phyloP scores from a whole-genome alignment of 2,888 invertebrate species.

The Pegoplata infirma region DNA sequence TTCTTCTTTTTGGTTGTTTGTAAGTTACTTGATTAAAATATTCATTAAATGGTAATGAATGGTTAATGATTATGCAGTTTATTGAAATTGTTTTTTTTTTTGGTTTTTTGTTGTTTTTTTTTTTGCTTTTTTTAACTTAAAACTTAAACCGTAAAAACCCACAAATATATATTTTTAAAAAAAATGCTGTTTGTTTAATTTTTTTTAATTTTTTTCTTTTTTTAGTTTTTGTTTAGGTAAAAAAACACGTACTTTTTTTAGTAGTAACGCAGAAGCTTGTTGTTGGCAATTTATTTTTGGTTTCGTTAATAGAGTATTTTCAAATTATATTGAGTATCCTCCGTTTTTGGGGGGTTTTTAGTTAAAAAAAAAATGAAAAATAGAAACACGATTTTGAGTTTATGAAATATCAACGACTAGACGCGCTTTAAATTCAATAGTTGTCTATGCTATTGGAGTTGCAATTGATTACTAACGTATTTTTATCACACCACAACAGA shows the following conservation, averaged over 20 bases:
- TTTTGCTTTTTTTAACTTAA: not conserved
- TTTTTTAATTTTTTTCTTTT: not conserved
- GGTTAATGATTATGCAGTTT: slow-evolving; percentile 27
- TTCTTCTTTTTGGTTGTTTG: slow-evolving; percentile 10
- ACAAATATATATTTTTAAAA: too few relatives aligned
- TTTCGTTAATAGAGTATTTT: slow-evolving; percentile 33
- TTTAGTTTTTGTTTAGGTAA: not conserved
- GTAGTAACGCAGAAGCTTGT: slow-evolving; percentile 53
- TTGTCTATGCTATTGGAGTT: slow-evolving; percentile 76
- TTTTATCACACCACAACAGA: slow-evolving; percentile 77
- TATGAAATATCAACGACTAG: slow-evolving; percentile 56
- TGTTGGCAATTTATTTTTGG: slow-evolving; percentile 37
- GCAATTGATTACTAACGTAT: slow-evolving; percentile 78
- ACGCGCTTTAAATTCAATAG: slow-evolving; percentile 67
- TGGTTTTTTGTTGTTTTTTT: slow-evolving; percentile 7
- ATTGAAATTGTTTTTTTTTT: too few relatives aligned
- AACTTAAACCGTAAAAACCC: not conserved
- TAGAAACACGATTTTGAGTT: slow-evolving; percentile 55
- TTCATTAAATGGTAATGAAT: slow-evolving; percentile 28
- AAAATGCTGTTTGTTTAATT: too few relatives aligned
- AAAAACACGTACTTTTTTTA: slow-evolving; percentile 56
- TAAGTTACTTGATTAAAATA: slow-evolving; percentile 22
- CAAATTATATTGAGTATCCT: slow-evolving; percentile 59
- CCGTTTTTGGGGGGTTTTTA: slow-evolving; percentile 46
- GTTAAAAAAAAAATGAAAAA: slow-evolving; percentile 10